Base-by-base conservation (phyloP, 2,797 vertebrate species). In the Triplophysa yarkandensis region DNA sequence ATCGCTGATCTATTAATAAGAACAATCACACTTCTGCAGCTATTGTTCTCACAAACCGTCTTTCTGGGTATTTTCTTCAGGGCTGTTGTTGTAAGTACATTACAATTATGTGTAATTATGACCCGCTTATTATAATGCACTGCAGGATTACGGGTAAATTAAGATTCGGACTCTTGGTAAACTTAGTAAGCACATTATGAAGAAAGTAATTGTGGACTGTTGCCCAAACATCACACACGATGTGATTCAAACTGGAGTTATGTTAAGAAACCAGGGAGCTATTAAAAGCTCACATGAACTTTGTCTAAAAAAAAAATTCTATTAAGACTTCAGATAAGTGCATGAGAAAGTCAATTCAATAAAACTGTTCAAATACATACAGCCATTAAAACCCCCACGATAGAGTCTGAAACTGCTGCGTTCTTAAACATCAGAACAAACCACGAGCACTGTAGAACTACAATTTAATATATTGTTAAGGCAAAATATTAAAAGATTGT, bases 61-160 rank as follows among this genome's bases (percentile, higher is more conserved):
- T 67, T 48, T 34, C 72, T 67, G 52, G 66, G 23, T 39, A 61
- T 30, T 54, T 63, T 19, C 70, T 52, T 62, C 60, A 72, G 19
- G 52, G 30, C 46, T 61, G 60, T 54, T 72, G 60, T 63, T 52
- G 46, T 11, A 25, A 57, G 62, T 21, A 60, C 64, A 17, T 21
- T 60, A 43, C 54, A 75, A 75, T 75, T 75, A 75, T 66, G 41
- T 44, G 63, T 75, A 75, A 75, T 75, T 75, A 75, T 60, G 41
- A 58, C 52, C 30, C 34, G 54, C 64, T 67, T 28, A 48, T 66
- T 74, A 74, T 66, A 74, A 74, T 74, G 62, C 60, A 2, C 70
- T 19, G 23, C 60, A 54, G 60, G 34, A 25, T 61, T 13, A 43
- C 13, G 25, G 23, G 34, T 41, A 44, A 23, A 48, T 50, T 55